A percentile compares a stretch with the other conserved stretches of the same genome.
These are phyloP conservation scores for Sinopyrophorus schimmeli DNA, from an alignment of 2,888 invertebrate genomes.

Conservation along the genomic window DNA sequence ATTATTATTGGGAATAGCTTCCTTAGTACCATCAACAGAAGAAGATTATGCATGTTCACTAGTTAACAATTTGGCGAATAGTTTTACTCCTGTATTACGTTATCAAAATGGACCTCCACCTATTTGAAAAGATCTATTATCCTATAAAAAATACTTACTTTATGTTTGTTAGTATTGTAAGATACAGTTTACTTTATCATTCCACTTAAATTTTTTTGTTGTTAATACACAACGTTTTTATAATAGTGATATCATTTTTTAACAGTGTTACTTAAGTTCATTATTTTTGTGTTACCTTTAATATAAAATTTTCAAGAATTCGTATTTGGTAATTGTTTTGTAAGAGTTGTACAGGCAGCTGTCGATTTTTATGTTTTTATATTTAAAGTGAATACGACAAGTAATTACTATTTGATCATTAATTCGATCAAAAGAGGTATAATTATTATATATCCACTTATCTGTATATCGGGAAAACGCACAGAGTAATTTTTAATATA, in stretches of 20 bases:
- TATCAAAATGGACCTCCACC: conserved; percentile 95
- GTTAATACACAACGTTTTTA: conserved; percentile 8
- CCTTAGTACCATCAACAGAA: conserved; percentile 86
- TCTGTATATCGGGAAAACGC: conserved; percentile 55
- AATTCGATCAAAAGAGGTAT: conserved; percentile 22
- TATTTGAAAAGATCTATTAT: conserved; percentile 61
- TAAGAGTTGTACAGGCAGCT: conserved; percentile 21
- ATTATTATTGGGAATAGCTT: conserved; percentile 89
- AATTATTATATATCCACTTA: conserved; percentile 38
- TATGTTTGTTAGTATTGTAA: conserved; percentile 3
- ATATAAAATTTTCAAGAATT: conserved; percentile 18
- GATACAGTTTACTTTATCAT: conserved; percentile 25
- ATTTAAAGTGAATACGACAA: conserved; percentile 6
- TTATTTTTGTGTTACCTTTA: conserved; percentile 15
- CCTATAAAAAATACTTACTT: background rate
- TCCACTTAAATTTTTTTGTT: conserved; percentile 24
- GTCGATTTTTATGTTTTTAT: conserved; percentile 18
- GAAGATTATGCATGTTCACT: conserved; percentile 85
- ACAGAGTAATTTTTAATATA: conserved; percentile 44
- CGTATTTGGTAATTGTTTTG: conserved; percentile 27
- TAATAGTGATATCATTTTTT: conserved; percentile 22
- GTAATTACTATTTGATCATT: conserved; percentile 9
- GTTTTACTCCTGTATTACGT: conserved; percentile 84
- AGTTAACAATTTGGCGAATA: conserved; percentile 79
- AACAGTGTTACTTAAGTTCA: conserved; percentile 36